phyloP scores from a whole-genome alignment of 1,140 invertebrate species.

The Nymphalis io region DNA sequence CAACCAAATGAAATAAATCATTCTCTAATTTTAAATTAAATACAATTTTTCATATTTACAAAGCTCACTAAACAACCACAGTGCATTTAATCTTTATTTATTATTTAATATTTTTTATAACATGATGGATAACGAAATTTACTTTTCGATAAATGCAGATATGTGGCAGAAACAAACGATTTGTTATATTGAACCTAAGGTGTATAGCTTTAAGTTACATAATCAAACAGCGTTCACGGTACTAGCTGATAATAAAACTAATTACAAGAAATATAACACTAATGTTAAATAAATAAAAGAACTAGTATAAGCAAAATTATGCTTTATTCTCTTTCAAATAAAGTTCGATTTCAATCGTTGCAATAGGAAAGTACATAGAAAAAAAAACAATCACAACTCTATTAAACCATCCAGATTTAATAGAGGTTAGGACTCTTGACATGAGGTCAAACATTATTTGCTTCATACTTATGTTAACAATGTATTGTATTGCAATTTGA shows the following conservation, averaged over 20 bases:
- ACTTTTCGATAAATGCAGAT: slow-evolving; percentile 45
- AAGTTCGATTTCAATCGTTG: slow-evolving; percentile 1
- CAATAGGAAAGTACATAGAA: background rate
- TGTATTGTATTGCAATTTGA: too few species aligned
- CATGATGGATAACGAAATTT: background rate
- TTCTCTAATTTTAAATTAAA: slow-evolving; percentile 63
- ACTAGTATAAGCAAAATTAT: slow-evolving; percentile 1
- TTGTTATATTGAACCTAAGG: slow-evolving; percentile 14
- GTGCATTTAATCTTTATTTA: slow-evolving; percentile 24
- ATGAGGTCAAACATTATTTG: too few species aligned
- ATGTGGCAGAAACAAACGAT: background rate
- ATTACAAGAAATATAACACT: background rate
- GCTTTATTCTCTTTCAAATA: slow-evolving; percentile 4
- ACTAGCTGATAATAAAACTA: slow-evolving; percentile 5
- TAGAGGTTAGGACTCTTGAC: too few species aligned
- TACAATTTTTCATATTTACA: slow-evolving; percentile 66
- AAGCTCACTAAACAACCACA: slow-evolving; percentile 53
- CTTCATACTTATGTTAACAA: too few species aligned
- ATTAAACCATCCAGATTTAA: too few species aligned
- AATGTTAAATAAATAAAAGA: slow-evolving; percentile 10
- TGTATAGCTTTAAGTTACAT: slow-evolving; percentile 10
- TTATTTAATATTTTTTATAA: background rate
- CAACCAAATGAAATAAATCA: slow-evolving; percentile 49
- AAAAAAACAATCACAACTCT: background rate
- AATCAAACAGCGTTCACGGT: slow-evolving; percentile 14